Percentiles rank a stretch among this genome's conserved stretches.
Conservation (phyloP, 2,113 vertebrate species). For the Mobula hypostoma region DNA sequence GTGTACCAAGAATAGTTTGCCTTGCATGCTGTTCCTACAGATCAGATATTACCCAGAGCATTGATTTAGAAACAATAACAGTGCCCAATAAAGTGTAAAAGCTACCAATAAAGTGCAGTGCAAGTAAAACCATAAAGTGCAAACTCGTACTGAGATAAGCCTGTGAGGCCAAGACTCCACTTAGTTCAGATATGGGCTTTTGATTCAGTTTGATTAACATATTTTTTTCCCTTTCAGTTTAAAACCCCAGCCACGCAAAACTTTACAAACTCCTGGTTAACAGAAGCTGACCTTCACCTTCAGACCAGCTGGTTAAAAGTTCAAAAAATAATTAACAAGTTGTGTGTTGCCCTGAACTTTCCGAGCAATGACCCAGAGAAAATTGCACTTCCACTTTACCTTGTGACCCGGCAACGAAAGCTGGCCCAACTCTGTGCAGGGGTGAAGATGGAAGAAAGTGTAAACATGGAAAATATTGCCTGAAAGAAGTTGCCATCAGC, state of each 20-base stretch:
- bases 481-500: neutral
- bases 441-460: neutral
- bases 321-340: constrained; percentile 10
- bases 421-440: neutral
- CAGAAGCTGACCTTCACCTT: neutral
- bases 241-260: neutral
- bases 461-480: neutral
- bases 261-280: neutral
- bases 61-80: too few species aligned
- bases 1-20: too few species aligned
- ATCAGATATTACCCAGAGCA: too few species aligned
- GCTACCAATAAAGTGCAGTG: too few species aligned
- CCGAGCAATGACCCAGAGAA: neutral
- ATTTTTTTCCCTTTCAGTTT: neutral
- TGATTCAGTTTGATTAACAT: too few species aligned
- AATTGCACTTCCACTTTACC: neutral
- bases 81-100: too few species aligned
- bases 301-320: neutral
- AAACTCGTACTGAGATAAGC: too few species aligned
- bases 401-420: neutral
- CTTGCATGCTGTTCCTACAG: too few species aligned
- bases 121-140: too few species aligned
- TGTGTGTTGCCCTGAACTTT: constrained; percentile 10
- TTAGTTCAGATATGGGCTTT: too few species aligned
- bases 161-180: too few species aligned